These are phyloP conservation scores for Thecocarcelia acutangulata DNA, from an alignment of 2,888 invertebrate genomes.

Conservation along the genomic window DNA sequence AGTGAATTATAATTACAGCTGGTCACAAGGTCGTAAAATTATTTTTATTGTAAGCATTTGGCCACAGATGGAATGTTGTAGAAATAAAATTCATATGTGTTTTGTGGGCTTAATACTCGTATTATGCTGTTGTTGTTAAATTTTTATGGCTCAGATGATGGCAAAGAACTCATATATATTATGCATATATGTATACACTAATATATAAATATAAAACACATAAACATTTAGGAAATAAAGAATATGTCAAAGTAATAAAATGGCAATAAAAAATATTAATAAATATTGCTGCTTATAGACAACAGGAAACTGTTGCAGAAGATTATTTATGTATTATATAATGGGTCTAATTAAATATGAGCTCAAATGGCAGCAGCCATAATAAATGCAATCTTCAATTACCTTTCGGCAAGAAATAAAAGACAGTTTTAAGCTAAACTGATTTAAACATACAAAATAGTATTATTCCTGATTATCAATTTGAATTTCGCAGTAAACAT, in stretches of 20 bases:
- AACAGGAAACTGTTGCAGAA: conserved; percentile 1
- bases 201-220: background rate
- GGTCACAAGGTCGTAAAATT: conserved; percentile 51
- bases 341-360: conserved; percentile 38
- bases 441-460: background rate
- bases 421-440: background rate
- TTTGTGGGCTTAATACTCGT: conserved; percentile 2
- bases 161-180: background rate
- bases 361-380: background rate
- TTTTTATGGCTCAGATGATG: background rate
- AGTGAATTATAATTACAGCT: conserved; percentile 58
- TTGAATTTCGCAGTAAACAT: no score
- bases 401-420: background rate
- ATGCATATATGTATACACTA: background rate
- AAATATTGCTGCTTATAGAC: conserved; percentile 25
- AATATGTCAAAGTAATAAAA: conserved; percentile 51
- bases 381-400: background rate
- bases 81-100: conserved; percentile 45
- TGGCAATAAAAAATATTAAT: conserved; percentile 50
- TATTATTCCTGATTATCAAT: no score
- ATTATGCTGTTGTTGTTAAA: conserved; percentile 29
- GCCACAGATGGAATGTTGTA: conserved; percentile 41
- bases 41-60: background rate
- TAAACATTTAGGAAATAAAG: background rate
- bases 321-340: conserved; percentile 33